A percentile compares a stretch with the other conserved stretches of the same genome.
These are phyloP conservation scores for Agraylea sexmaculata DNA, from an alignment of 1,140 invertebrate genomes.

Conservation along the genomic window DNA sequence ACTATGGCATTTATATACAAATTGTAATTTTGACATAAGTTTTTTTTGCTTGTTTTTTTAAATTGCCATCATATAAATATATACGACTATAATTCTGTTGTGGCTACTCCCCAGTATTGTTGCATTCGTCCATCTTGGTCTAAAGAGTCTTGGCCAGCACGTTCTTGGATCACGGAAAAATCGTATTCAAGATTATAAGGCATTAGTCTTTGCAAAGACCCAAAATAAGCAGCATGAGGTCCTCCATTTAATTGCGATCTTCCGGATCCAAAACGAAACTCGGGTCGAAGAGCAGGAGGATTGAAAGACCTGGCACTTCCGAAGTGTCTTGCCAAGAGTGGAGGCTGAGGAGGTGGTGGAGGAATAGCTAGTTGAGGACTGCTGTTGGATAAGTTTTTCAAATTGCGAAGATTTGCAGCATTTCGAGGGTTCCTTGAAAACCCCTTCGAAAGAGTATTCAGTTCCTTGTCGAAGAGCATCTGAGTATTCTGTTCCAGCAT, in stretches of 20 bases:
- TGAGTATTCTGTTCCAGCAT: slow-evolving; percentile 87
- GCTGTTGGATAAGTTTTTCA: slow-evolving; percentile 42
- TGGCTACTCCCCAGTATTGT: slow-evolving; percentile 77
- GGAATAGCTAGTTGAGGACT: slow-evolving; percentile 44
- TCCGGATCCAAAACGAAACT: slow-evolving; percentile 36
- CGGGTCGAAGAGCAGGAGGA: slow-evolving; percentile 31
- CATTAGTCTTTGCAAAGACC: slow-evolving; percentile 69
- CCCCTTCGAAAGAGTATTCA: slow-evolving; percentile 65
- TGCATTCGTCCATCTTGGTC: slow-evolving; percentile 71
- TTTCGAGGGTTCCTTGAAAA: slow-evolving; percentile 38
- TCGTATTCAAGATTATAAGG: slow-evolving; percentile 77
- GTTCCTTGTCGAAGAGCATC: slow-evolving; percentile 73
- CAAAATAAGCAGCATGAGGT: slow-evolving; percentile 75
- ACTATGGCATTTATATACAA: background rate
- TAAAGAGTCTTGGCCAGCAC: slow-evolving; percentile 54
- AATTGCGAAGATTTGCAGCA: slow-evolving; percentile 33
- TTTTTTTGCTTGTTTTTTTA: slow-evolving; percentile 1
- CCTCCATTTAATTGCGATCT: slow-evolving; percentile 48
- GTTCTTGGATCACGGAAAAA: slow-evolving; percentile 68
- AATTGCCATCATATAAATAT: background rate
- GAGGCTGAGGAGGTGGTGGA: slow-evolving; percentile 33
- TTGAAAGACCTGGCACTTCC: slow-evolving; percentile 61
- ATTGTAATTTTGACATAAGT: background rate
- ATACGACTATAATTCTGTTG: slow-evolving; percentile 56
- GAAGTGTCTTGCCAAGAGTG: slow-evolving; percentile 62